Conservation (phyloP, 2,888 invertebrate genomes). For the Macropis europaea region DNA sequence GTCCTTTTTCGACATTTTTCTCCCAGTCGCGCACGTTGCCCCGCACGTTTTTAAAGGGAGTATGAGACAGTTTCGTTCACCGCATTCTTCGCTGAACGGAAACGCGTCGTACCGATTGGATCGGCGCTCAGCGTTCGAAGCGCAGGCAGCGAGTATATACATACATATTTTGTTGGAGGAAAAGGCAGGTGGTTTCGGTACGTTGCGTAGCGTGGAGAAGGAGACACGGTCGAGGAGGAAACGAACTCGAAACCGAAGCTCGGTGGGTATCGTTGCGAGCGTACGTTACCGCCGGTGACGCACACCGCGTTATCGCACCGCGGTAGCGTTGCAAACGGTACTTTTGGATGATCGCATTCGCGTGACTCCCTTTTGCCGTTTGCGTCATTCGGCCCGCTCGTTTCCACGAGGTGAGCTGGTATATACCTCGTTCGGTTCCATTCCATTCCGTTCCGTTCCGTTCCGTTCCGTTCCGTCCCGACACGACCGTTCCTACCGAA, state of each 20-base stretch:
- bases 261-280: slow-evolving; percentile 9
- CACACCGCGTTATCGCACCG: slow-evolving; percentile 32
- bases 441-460: slow-evolving; percentile 16
- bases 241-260: not conserved
- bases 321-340: slow-evolving; percentile 42
- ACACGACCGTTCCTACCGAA: slow-evolving; percentile 10
- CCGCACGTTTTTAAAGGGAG: no score
- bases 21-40: no score
- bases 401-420: slow-evolving; percentile 18
- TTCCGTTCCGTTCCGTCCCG: slow-evolving; percentile 20
- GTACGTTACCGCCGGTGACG: slow-evolving; percentile 22
- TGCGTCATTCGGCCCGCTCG: slow-evolving; percentile 24
- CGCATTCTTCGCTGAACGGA: no score
- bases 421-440: slow-evolving; percentile 14
- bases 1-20: no score
- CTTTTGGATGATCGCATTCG: slow-evolving; percentile 46
- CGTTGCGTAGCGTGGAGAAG: not conserved
- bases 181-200: not conserved
- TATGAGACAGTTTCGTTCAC: no score
- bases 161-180: no score
- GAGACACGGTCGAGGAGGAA: no score
- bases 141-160: no score
- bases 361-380: slow-evolving; percentile 39
- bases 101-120: no score
- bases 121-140: no score